A percentile compares a stretch with the other conserved stretches of the same genome.
These are phyloP conservation scores for Mamestra brassicae DNA, from an alignment of 2,888 invertebrate species.

Conservation along the genomic window DNA sequence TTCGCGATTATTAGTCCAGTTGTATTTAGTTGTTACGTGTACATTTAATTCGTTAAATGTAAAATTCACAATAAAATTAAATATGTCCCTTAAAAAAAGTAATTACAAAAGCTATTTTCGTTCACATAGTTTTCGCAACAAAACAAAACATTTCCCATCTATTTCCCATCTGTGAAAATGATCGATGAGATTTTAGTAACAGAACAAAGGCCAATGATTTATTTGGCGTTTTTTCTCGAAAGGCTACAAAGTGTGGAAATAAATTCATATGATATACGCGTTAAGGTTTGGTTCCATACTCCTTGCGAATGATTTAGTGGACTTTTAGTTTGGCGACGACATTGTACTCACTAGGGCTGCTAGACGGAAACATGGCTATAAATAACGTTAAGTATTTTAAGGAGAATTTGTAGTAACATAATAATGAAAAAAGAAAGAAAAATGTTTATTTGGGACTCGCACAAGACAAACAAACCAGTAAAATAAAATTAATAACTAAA, in stretches of 20 bases:
- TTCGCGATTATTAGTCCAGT: too few species aligned
- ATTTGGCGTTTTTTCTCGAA: slow-evolving; percentile 29
- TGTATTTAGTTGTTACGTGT: too few species aligned
- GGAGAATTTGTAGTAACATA: background rate
- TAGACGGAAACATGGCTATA: slow-evolving; percentile 10
- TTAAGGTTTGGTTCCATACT: slow-evolving; percentile 24
- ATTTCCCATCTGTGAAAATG: slow-evolving; percentile 15
- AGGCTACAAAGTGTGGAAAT: slow-evolving; percentile 45
- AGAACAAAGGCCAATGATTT: slow-evolving; percentile 42
- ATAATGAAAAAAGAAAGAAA: background rate
- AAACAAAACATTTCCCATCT: slow-evolving; percentile 8
- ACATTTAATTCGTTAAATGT: too few species aligned
- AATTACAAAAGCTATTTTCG: background rate
- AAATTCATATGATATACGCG: slow-evolving; percentile 54
- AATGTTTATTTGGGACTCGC: too few species aligned
- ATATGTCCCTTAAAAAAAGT: background rate
- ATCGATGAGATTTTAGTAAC: slow-evolving; percentile 28
- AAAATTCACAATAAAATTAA: too few species aligned
- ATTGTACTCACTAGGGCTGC: slow-evolving; percentile 38
- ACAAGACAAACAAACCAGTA: too few species aligned
- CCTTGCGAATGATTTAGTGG: slow-evolving; percentile 51
- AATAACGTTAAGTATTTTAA: slow-evolving; percentile 2
- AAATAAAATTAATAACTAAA: too few species aligned
- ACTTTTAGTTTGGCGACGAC: slow-evolving; percentile 45
- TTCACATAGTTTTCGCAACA: background rate